Evolutionary conservation across 2,888 invertebrate species (phyloP), one percentile per base, ranked within the genome.

Genomic region (Agriopis marginaria): DNA sequence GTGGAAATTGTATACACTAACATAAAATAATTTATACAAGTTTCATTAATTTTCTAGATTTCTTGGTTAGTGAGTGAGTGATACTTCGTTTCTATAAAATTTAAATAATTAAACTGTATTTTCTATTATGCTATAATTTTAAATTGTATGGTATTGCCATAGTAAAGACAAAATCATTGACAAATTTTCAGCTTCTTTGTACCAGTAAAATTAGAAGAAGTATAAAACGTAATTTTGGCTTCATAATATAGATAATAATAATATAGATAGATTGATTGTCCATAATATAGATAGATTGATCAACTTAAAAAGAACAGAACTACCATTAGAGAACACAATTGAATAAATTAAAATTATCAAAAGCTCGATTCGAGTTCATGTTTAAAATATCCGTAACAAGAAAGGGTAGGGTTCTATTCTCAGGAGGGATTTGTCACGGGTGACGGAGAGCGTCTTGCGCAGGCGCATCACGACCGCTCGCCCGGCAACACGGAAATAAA

Each of bases 341-440:
- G 63, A 69, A 71, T 70, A 64, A 63, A 71, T 63, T 63, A 73
- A 70, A 67, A 54, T 65, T 63, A 42, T 65, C 62, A 59, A 75
- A 71, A 71, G 68, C 55, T 70, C 49, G 66, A 63, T 58, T 73
- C 68, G 54, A 50, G 58, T 64, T 73, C 69, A 73, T 68, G 69
- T 75, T 72, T 73, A 70, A 71, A 71, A 70, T 69, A 72, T 73
- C 68, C 68, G 67, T 65, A 61, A 66, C 66, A 73, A 72, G 69
- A 70, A 72, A 75, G 63, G 67, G 68, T 63, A 50, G 56, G 66
- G 71, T 75, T 79, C 78, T 78, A 77, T 81, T 82, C 80, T 81
- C 79, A 78, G 56, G 72, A 75, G 74, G 72, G 76, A 86, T 87
- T 86, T 75, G 86, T 82, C 82, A 83, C 81, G 80, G 85, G 70